A percentile compares a stretch with the other conserved stretches of the same genome.
Conservation (phyloP, 2,888 invertebrate species). For the Xanthorhoe designata region DNA sequence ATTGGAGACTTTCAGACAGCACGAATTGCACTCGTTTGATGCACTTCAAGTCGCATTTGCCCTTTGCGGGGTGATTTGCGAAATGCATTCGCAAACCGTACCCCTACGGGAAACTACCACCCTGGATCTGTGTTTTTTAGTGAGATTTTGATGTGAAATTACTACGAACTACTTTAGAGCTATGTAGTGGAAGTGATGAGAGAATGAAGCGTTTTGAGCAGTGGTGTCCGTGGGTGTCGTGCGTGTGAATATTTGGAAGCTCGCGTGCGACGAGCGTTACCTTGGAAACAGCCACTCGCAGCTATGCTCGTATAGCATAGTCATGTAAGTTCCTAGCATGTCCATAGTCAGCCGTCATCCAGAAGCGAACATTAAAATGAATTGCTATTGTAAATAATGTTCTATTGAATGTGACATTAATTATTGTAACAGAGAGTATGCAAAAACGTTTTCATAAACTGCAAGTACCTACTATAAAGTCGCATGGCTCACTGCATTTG, state of each 20-base stretch:
- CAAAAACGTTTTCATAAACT: constrained; percentile 1
- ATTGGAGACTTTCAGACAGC: constrained; percentile 86
- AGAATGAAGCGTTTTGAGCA: constrained; percentile 35
- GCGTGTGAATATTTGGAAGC: constrained; percentile 45
- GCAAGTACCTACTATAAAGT: not conserved
- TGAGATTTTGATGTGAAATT: constrained; percentile 27
- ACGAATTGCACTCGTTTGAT: constrained; percentile 84
- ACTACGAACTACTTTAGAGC: constrained; percentile 15
- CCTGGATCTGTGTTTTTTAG: constrained; percentile 20
- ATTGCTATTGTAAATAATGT: constrained; percentile 25
- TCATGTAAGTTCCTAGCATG: constrained; percentile 31
- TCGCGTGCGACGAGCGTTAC: constrained; percentile 26
- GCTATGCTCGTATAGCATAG: constrained; percentile 15
- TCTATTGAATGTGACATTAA: constrained; percentile 32
- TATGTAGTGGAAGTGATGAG: constrained; percentile 34
- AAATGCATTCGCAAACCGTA: constrained; percentile 53
- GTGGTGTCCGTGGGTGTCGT: constrained; percentile 39
- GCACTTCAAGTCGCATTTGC: constrained; percentile 79
- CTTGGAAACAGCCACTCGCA: constrained; percentile 23
- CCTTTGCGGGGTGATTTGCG: constrained; percentile 55
- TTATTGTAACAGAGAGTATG: not conserved
- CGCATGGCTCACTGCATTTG: not conserved
- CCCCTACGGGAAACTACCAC: not conserved
- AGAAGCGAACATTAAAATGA: constrained; percentile 26
- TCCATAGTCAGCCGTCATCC: not conserved